These are phyloP conservation scores for Atopsyche davidsoni DNA, from an alignment of 1,140 invertebrate species.

Conservation along the genomic window DNA sequence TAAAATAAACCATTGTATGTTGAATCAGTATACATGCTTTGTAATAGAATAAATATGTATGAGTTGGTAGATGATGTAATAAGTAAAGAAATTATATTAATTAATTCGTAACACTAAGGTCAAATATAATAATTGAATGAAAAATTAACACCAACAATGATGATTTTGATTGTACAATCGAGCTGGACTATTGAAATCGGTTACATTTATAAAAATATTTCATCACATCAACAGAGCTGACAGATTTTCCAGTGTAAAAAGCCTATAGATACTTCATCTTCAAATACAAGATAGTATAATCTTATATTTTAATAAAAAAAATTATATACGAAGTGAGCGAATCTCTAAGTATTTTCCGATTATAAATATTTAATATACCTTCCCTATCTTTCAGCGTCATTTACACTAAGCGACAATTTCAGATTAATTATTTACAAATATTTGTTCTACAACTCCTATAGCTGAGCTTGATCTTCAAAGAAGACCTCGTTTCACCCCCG, in stretches of 20 bases:
- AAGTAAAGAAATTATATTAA: constrained; percentile 3
- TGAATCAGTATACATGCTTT: constrained; percentile 13
- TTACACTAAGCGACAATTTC: background rate
- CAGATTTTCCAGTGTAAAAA: no score
- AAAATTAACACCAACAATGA: no score
- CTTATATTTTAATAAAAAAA: no score
- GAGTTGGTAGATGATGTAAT: constrained; percentile 12
- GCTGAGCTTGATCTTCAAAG: constrained; percentile 17
- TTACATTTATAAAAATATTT: no score
- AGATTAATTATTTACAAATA: background rate
- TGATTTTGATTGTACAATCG: no score
- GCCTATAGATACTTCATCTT: no score
- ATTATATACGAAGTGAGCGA: no score
- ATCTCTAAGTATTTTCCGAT: no score
- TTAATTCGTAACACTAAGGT: constrained; percentile 10
- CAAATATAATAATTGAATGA: no score
- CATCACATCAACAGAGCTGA: no score
- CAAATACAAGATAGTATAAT: no score
- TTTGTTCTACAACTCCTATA: constrained; percentile 1
- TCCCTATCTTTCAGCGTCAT: background rate
- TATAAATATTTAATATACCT: background rate
- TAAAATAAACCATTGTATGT: constrained; percentile 15
- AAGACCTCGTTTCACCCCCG: constrained; percentile 18
- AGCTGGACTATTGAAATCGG: no score
- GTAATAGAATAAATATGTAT: constrained; percentile 4